A percentile compares a stretch with the other conserved stretches of the same genome.
These are phyloP conservation scores for Ametastegia equiseti DNA, from an alignment of 2,888 invertebrate genomes.

Conservation along the genomic window DNA sequence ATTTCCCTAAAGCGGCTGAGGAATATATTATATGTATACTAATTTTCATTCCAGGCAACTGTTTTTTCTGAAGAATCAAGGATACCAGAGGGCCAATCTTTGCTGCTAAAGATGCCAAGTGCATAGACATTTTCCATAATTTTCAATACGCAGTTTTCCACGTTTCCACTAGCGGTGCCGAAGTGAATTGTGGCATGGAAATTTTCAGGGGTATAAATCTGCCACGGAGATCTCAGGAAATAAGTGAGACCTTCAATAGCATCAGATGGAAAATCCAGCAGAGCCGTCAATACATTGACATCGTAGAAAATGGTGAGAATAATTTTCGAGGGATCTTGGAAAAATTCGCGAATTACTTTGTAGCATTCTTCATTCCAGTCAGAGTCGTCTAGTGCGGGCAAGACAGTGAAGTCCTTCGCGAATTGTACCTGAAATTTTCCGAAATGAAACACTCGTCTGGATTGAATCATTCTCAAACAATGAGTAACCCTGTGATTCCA, in stretches of 20 bases:
- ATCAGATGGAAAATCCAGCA: conserved; percentile 79
- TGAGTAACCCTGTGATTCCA: not conserved
- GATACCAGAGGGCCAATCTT: conserved; percentile 79
- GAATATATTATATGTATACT: not conserved
- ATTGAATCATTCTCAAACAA: not conserved
- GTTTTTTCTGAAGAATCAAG: conserved; percentile 48
- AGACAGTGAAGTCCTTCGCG: conserved; percentile 83
- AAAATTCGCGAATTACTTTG: conserved; percentile 81
- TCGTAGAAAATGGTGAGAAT: conserved; percentile 83
- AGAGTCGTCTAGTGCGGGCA: conserved; percentile 85
- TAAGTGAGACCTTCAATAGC: conserved; percentile 83
- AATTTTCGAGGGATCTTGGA: conserved; percentile 79
- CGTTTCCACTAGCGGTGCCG: conserved; percentile 61
- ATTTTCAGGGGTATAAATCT: conserved; percentile 66
- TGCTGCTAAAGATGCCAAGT: conserved; percentile 76
- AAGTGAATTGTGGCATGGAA: conserved; percentile 65
- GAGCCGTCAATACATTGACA: conserved; percentile 78
- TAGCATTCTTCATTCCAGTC: conserved; percentile 85
- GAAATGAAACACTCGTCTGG: not conserved
- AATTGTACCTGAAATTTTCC: conserved; percentile 68
- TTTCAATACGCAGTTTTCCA: conserved; percentile 62
- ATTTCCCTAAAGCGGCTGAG: not conserved
- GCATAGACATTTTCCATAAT: conserved; percentile 70
- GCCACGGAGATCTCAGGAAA: conserved; percentile 79
- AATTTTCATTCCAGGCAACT: too few species aligned